Conservation (phyloP, 2,797 vertebrate genomes). For the Valencia hispanica region DNA sequence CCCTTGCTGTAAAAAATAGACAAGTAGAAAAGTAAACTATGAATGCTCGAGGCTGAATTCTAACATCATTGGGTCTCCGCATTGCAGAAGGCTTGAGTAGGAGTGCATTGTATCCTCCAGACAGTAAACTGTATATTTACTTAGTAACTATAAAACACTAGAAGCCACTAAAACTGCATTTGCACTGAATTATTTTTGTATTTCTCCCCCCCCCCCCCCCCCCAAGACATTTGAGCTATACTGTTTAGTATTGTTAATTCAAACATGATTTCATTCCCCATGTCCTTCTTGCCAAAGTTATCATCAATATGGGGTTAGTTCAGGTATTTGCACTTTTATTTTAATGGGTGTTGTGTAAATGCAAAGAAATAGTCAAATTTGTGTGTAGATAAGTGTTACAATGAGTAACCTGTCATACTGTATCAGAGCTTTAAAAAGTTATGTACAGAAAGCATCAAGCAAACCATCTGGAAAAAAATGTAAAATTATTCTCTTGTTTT, state of each 20-base stretch:
- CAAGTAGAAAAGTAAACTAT: slow-evolving; percentile 26
- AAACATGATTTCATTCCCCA: neutral
- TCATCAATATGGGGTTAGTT: neutral
- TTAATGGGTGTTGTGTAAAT: neutral
- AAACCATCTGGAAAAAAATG: neutral
- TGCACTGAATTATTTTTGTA: neutral
- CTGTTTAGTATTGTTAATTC: neutral
- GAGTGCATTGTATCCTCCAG: slow-evolving; percentile 1
- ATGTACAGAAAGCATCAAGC: no score
- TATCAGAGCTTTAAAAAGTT: no score
- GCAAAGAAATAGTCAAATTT: neutral
- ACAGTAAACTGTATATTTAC: neutral
- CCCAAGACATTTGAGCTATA: neutral
- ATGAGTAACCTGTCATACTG: neutral
- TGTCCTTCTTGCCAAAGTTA: neutral
- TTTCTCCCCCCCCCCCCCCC: no score
- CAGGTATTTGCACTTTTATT: neutral
- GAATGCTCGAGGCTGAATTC: slow-evolving; percentile 40
- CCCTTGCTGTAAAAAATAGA: slow-evolving; percentile 57
- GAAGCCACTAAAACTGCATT: neutral
- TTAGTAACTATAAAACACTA: neutral
- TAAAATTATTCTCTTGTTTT: neutral
- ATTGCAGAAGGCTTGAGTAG: slow-evolving; percentile 32
- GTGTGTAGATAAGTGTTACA: neutral
- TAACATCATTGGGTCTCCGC: slow-evolving; percentile 33